These are phyloP conservation scores for Doryteuthis pealeii DNA, from an alignment of 1,140 invertebrate species.

Conservation along the genomic window DNA sequence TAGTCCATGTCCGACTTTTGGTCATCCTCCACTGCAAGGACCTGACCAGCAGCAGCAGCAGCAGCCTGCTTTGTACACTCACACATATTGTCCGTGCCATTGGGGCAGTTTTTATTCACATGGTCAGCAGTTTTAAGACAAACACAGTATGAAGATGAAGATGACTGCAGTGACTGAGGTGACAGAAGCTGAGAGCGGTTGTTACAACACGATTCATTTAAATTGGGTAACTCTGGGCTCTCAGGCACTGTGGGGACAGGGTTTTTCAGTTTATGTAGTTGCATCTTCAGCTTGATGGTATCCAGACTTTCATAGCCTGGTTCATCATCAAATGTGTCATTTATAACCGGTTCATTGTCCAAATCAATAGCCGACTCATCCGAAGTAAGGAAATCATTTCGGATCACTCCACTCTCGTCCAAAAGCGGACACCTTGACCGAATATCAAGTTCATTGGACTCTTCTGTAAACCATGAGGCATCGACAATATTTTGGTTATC, in stretches of 20 bases:
- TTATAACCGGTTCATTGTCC: not conserved
- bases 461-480: not conserved
- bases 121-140: not conserved
- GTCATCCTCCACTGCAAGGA: not conserved
- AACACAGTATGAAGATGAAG: not conserved
- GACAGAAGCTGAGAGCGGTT: not conserved
- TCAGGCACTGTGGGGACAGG: not conserved
- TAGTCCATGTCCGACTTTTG: not conserved
- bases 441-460: not conserved
- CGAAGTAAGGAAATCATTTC: not conserved
- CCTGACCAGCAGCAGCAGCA: not conserved
- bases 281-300: not conserved
- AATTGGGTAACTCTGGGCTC: not conserved
- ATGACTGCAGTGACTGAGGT: not conserved
- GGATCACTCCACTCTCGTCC: not conserved
- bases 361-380: conserved; percentile 12
- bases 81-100: conserved; percentile 1
- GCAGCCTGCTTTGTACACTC: not conserved
- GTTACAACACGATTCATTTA: not conserved
- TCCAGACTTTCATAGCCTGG: conserved; percentile 8
- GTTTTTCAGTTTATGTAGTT: not conserved
- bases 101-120: not conserved
- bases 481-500: not conserved
- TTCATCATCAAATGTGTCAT: not conserved
- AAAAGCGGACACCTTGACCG: not conserved